Percentiles rank a stretch among this genome's conserved stretches.
phyloP scores from a whole-genome alignment of 2,113 vertebrate species.

The Muntiacus reevesi region DNA sequence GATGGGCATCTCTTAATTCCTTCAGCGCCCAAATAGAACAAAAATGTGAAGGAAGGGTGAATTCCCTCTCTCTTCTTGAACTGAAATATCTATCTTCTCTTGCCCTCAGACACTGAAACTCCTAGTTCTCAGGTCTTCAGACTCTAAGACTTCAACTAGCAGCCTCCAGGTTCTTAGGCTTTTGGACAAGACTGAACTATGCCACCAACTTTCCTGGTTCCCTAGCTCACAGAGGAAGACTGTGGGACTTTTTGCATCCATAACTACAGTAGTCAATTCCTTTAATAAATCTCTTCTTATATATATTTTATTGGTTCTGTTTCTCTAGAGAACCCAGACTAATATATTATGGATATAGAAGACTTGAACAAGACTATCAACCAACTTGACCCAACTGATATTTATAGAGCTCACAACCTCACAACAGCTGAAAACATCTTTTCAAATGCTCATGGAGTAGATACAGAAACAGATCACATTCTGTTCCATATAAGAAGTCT shows the following conservation, averaged over 20 bases:
- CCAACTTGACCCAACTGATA: background rate
- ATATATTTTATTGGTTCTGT: background rate
- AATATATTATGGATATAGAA: background rate
- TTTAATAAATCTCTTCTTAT: background rate
- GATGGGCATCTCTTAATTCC: background rate
- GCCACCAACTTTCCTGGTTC: background rate
- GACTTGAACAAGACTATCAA: background rate
- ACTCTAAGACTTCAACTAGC: background rate
- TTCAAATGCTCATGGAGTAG: background rate
- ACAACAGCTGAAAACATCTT: background rate
- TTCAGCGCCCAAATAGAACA: background rate
- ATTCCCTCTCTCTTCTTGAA: background rate
- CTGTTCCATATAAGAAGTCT: background rate
- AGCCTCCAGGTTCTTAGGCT: background rate
- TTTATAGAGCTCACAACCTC: background rate
- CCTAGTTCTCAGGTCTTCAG: background rate
- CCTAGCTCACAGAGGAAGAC: background rate
- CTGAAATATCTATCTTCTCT: background rate
- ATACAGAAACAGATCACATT: background rate
- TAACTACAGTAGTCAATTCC: background rate
- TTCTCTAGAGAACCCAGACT: background rate
- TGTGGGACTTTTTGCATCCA: background rate
- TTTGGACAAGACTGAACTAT: background rate
- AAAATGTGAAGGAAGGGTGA: background rate
- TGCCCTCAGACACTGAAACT: background rate